Base-by-base conservation (phyloP, 1,140 invertebrate genomes). In the Oryctes rhinoceros region DNA sequence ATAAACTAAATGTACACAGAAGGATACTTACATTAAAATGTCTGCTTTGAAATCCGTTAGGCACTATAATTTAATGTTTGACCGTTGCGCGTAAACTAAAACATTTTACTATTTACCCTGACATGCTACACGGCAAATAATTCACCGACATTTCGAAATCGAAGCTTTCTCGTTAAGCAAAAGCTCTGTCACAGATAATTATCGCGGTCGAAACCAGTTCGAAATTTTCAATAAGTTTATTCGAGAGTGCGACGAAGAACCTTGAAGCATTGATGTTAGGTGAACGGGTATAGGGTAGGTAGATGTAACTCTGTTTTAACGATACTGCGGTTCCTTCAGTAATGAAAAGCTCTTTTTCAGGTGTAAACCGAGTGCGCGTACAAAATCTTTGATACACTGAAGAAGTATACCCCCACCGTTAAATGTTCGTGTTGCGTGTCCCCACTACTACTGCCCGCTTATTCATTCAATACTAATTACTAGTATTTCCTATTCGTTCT, bases 381-480 rank as follows among this genome's bases (percentile, higher is more conserved):
- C 10, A 71, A 71, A 71, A 71, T 71, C 20, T 37, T 71, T 71
- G 65, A 71, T 71, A 71, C 65, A 71, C 65, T 71, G 65, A 71
- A 71, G 65, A 71, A 71, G 65, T 71, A 71, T 24, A 71, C 24
- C 65, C 65, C 65, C 65, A 71, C 65, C 65, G 65, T 71, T 71
- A 71, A 24, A 24, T 71, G 24, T 71, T 71, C 53, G 53, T 18
- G 20, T 71, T 37, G 65, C 65, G 65, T 71, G 65, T 71, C 65
- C 65, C 65, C 65, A 71, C 65, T 37, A 71, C 65, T 71, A 30
- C 65, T 20, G 20, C 5, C 9, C 24, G 35, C 65, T 71, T 71
- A 71, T 71, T 71, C 65, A 71, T 71, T 71, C 65, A 71, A 71
- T 71, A 71, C 65, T 71, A 71, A 71, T 71, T 71, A 71, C 65